Conservation (phyloP, 2,797 vertebrate species). For the Centropyge bicolor region DNA sequence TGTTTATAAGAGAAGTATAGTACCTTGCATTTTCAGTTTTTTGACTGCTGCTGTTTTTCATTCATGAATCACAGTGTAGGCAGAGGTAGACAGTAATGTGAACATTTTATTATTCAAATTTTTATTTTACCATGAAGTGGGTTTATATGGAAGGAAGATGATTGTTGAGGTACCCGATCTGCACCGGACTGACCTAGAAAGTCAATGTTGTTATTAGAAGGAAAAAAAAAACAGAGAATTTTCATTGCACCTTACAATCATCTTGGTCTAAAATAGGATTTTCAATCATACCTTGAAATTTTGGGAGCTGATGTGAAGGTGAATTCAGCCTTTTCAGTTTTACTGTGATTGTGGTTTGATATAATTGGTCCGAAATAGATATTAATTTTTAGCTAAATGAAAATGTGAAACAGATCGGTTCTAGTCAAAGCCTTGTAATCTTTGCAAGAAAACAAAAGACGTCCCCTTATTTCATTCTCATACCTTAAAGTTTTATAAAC, state of each 20-base stretch:
- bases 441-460: conserved; percentile 27
- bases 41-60: conserved; percentile 87
- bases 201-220: conserved; percentile 79
- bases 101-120: conserved; percentile 85
- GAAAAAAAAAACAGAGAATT: conserved; percentile 63
- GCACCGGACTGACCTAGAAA: conserved; percentile 75
- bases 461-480: conserved; percentile 50
- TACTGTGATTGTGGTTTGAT: conserved; percentile 69
- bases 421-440: conserved; percentile 36
- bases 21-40: conserved; percentile 86
- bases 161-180: conserved; percentile 80
- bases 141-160: conserved; percentile 80
- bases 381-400: conserved; percentile 55
- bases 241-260: conserved; percentile 87
- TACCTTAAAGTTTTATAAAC: conserved; percentile 44
- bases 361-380: conserved; percentile 66
- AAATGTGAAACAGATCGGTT: conserved; percentile 62
- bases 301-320: conserved; percentile 63
- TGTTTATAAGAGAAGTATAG: conserved; percentile 89
- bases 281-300: conserved; percentile 75
- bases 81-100: conserved; percentile 85
- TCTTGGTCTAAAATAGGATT: conserved; percentile 81
- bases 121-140: conserved; percentile 82
- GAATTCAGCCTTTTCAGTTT: conserved; percentile 61
- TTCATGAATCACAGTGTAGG: conserved; percentile 78